These are phyloP conservation scores for Zonotrichia leucophrys DNA, from an alignment of 2,113 vertebrate genomes.

Conservation along the genomic window DNA sequence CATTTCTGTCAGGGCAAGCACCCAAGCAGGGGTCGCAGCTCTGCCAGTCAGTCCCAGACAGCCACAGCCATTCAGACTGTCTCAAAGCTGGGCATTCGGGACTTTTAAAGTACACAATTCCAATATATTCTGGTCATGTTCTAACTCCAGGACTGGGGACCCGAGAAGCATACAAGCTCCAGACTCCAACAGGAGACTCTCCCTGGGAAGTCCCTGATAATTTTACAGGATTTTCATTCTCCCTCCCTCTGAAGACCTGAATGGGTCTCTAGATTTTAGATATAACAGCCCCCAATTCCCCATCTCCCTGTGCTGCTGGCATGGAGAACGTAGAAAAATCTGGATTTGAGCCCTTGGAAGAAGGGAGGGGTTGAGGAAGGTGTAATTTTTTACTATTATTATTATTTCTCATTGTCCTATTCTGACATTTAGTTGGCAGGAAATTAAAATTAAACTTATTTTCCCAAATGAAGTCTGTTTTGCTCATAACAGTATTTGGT, in stretches of 20 bases:
- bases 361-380: background rate
- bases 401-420: background rate
- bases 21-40: background rate
- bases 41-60: background rate
- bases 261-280: background rate
- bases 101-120: background rate
- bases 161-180: rapidly evolving
- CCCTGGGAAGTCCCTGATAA: background rate
- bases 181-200: background rate
- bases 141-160: background rate
- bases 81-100: background rate
- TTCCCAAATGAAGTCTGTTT: background rate
- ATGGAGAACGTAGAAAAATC: background rate
- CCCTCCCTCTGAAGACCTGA: background rate
- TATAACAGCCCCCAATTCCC: background rate
- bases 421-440: background rate
- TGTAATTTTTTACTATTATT: too few relatives aligned
- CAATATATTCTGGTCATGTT: background rate
- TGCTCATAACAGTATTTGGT: background rate
- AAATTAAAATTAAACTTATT: background rate
- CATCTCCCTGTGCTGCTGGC: rapidly evolving
- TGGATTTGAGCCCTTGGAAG: background rate
- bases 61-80: background rate
- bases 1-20: background rate
- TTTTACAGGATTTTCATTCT: background rate